These are phyloP conservation scores for Phrixothrix hirtus DNA, from an alignment of 2,888 invertebrate genomes.

Conservation along the genomic window DNA sequence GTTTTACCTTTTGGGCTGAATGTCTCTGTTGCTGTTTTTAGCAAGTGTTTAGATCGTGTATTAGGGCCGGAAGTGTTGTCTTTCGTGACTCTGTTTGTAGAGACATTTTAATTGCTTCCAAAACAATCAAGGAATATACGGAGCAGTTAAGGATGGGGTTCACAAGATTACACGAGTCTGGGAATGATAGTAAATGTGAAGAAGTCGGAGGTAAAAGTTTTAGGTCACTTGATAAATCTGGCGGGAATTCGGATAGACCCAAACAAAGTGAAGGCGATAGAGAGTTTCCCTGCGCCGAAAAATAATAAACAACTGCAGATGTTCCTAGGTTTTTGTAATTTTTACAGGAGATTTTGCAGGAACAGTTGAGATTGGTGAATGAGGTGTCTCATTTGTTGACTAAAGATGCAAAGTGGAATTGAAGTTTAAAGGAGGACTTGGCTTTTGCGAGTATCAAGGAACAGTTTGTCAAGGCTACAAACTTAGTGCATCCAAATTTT, in stretches of 20 bases:
- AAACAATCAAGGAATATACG: conserved; percentile 22
- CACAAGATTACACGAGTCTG: conserved; percentile 8
- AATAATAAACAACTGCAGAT: too few relatives aligned
- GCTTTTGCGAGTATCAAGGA: conserved; percentile 4
- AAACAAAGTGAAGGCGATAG: too few relatives aligned
- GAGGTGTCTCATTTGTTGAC: too few relatives aligned
- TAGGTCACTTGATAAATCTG: conserved; percentile 35
- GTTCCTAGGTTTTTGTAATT: too few relatives aligned
- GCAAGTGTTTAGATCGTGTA: conserved; percentile 20
- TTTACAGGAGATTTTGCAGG: too few relatives aligned
- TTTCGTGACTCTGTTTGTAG: conserved; percentile 22
- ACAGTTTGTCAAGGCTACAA: conserved; percentile 2
- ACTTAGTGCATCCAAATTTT: conserved; percentile 4
- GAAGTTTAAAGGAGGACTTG: not conserved
- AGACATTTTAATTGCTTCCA: conserved; percentile 30
- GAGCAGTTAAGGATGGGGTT: conserved; percentile 28
- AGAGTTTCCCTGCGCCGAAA: conserved; percentile 27
- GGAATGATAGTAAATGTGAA: too few relatives aligned
- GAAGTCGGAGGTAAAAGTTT: conserved; percentile 34
- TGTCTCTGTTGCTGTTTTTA: conserved; percentile 26
- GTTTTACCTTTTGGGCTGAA: conserved; percentile 29
- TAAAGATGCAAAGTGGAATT: too few relatives aligned
- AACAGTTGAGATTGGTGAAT: too few relatives aligned
- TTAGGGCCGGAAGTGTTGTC: conserved; percentile 22
- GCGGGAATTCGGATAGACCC: too few relatives aligned